Base-by-base conservation (phyloP, 2,888 invertebrate genomes). In the Nymphalis polychloros region DNA sequence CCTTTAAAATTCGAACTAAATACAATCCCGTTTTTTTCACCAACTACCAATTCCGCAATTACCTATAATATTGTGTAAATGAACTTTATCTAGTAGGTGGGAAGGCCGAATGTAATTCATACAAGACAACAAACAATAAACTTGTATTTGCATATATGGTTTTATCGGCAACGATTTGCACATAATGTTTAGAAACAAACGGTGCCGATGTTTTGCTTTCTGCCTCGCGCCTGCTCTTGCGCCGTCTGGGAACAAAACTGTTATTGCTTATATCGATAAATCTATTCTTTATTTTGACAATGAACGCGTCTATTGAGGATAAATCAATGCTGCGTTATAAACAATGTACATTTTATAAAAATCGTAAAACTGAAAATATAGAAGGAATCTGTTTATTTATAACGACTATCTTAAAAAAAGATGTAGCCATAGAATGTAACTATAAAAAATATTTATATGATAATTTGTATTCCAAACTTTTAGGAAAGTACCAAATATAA, bases 171-270 rank as follows among this genome's bases (percentile, higher is more conserved):
- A 74, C 82, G 80, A 89, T 89, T 89, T 88, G 81, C 89, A 89
- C 86, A 89, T 89, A 87, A 88, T 87, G 88, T 87, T 87, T 83
- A 83, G 84, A 85, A 85, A 84, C 84, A 84, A 86, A 82, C 83
- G 83, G 81, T 79, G 75, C 74, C 77, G 74, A 81, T 85, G 84
- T 86, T 86, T 84, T 85, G 82, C 81, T 85, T 84, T 83, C 81
- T 81, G 79, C 76, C 80, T 80, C 78, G 79, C 79, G 79, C 76
- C 41, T 47, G 60, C 79, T 79, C 76, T 35, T 23, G 60, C 60
- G 59, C 59, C 20, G 67, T 49, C 78, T 84, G 82, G 77, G 82
- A 84, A 85, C 83, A 75, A 55, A 83, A 83, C 84, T 81, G 81
- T 80, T 82, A 81, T 79, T 79, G 77, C 72, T 73, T 65, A 66